Conservation (phyloP, 2,797 vertebrate species). For the Pteronotus mesoamericanus region DNA sequence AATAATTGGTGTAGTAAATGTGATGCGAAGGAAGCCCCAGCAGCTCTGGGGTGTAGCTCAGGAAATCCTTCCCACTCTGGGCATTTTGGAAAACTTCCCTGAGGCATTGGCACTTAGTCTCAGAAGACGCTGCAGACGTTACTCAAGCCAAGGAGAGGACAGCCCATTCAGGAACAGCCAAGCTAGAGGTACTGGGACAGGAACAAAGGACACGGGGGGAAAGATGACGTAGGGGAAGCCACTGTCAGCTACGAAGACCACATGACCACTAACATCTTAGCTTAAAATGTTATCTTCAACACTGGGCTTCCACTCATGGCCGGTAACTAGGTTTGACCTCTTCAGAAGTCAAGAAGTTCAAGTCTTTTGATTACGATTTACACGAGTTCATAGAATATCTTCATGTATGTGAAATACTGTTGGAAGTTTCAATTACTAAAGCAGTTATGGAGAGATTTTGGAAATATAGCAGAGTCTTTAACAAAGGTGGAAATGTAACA, state of each 20-base stretch:
- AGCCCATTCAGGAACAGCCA: neutral
- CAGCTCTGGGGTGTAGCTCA: neutral
- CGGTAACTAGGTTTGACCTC: neutral
- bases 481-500: neutral
- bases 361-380: neutral
- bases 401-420: neutral
- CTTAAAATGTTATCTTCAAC: neutral
- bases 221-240: neutral
- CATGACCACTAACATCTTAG: neutral
- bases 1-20: neutral
- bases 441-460: neutral
- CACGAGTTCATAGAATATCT: neutral
- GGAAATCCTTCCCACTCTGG: neutral
- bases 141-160: neutral
- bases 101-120: neutral
- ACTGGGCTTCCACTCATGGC: neutral
- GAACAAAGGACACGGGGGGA: neutral
- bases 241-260: neutral
- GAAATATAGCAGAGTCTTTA: neutral
- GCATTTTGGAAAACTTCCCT: neutral
- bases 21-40: neutral
- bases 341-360: neutral
- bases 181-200: neutral
- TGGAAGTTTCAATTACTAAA: neutral
- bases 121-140: neutral